These are phyloP conservation scores for Mallotus villosus DNA, from an alignment of 2,797 vertebrate genomes.

Conservation along the genomic window DNA sequence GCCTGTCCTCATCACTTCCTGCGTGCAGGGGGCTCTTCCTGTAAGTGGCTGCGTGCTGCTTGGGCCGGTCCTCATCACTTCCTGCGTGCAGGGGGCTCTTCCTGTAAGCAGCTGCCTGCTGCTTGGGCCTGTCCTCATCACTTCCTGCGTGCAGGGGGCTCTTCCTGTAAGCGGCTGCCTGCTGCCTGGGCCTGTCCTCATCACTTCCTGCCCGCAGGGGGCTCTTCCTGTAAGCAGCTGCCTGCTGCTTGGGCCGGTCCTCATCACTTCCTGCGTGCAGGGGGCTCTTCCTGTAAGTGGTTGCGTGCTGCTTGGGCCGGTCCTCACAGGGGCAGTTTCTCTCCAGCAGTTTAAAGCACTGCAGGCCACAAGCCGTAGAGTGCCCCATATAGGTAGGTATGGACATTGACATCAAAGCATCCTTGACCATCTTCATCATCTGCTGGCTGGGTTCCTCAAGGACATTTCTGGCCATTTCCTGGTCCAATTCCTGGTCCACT, in stretches of 20 bases:
- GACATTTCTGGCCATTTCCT: not conserved
- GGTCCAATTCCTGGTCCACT: not conserved
- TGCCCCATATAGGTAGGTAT: conserved; percentile 24
- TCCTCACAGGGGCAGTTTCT: not conserved
- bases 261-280: conserved; percentile 45
- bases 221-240: not conserved
- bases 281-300: not conserved
- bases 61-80: too few species aligned
- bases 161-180: not conserved
- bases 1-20: too few species aligned
- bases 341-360: conserved; percentile 39
- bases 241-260: too few species aligned
- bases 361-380: conserved; percentile 50
- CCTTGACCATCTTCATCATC: too few species aligned
- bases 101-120: not conserved
- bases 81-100: not conserved
- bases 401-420: not conserved
- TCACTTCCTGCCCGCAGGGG: not conserved
- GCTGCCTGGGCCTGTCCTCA: too few species aligned
- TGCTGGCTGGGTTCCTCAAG: not conserved
- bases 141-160: not conserved
- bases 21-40: not conserved
- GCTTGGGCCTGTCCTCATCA: too few species aligned
- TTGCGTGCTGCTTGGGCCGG: not conserved
- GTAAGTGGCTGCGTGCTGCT: not conserved